Evolutionary conservation across 2,888 invertebrate species (phyloP).

Genomic region (Polylopha cassiicola): DNA sequence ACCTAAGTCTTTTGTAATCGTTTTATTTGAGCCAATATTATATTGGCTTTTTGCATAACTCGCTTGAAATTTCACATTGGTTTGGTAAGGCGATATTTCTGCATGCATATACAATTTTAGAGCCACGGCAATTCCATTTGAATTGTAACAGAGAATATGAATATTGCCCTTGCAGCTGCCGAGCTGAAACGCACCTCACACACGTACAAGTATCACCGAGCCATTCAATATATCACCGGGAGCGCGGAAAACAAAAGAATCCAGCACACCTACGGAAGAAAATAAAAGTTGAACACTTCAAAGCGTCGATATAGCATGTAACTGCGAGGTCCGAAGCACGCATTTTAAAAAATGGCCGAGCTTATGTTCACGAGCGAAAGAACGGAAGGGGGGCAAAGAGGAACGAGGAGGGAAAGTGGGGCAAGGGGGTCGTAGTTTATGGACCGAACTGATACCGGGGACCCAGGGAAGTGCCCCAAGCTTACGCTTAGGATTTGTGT

Average conservation of each 20-base stretch:
- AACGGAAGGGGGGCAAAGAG: slow-evolving; percentile 43
- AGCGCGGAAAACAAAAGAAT: slow-evolving; percentile 37
- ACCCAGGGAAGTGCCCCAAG: slow-evolving; percentile 66
- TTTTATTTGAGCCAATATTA: too few relatives aligned
- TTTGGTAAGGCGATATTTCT: too few relatives aligned
- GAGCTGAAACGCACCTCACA: too few relatives aligned
- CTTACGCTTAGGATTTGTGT: slow-evolving; percentile 70
- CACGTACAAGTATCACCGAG: slow-evolving; percentile 8
- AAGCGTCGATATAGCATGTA: slow-evolving; percentile 57
- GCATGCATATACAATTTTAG: too few relatives aligned
- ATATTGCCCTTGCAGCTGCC: too few relatives aligned
- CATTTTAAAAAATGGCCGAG: slow-evolving; percentile 71
- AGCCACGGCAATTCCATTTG: too few relatives aligned
- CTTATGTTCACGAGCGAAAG: slow-evolving; percentile 58
- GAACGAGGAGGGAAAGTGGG: slow-evolving; percentile 28
- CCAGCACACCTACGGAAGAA: slow-evolving; percentile 37
- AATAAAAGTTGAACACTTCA: slow-evolving; percentile 52
- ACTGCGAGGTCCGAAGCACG: slow-evolving; percentile 59
- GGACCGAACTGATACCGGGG: slow-evolving; percentile 71
- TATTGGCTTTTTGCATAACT: too few relatives aligned
- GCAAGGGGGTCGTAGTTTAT: slow-evolving; percentile 57
- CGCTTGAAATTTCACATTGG: too few relatives aligned
- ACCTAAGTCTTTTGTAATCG: too few relatives aligned
- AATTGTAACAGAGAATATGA: too few relatives aligned
- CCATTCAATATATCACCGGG: slow-evolving; percentile 17